phyloP scores from a whole-genome alignment of 2,113 vertebrate species.

The Ceyx margarethae region DNA sequence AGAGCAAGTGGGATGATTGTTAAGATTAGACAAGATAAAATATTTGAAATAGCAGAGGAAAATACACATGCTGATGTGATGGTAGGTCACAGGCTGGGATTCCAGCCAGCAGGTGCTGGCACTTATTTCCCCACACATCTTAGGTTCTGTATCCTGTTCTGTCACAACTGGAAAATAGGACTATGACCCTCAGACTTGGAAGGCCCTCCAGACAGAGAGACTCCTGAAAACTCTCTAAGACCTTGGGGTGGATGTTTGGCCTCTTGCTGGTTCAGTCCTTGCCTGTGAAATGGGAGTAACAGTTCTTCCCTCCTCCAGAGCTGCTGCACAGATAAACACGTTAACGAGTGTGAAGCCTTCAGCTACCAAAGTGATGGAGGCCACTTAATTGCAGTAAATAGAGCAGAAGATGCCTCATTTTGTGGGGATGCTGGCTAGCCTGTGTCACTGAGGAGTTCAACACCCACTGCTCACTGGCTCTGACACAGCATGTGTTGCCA shows the following conservation, averaged over 20 bases:
- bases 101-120: not conserved
- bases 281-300: not conserved
- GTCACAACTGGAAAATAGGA: not conserved
- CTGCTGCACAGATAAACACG: not conserved
- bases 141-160: not conserved
- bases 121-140: not conserved
- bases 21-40: not conserved
- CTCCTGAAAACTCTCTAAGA: not conserved
- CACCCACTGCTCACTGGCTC: not conserved
- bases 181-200: not conserved
- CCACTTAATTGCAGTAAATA: not conserved
- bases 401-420: not conserved
- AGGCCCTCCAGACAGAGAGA: not conserved
- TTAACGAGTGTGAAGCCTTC: not conserved
- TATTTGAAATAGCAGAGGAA: not conserved
- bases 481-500: not conserved
- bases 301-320: not conserved
- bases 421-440: not conserved
- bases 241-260: not conserved
- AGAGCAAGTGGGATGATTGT: not conserved
- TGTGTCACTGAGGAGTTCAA: fast-evolving
- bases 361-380: not conserved
- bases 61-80: not conserved
- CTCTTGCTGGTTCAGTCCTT: not conserved
- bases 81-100: not conserved